phyloP scores from a whole-genome alignment of 2,113 vertebrate genomes.

The Ifrita kowaldi region DNA sequence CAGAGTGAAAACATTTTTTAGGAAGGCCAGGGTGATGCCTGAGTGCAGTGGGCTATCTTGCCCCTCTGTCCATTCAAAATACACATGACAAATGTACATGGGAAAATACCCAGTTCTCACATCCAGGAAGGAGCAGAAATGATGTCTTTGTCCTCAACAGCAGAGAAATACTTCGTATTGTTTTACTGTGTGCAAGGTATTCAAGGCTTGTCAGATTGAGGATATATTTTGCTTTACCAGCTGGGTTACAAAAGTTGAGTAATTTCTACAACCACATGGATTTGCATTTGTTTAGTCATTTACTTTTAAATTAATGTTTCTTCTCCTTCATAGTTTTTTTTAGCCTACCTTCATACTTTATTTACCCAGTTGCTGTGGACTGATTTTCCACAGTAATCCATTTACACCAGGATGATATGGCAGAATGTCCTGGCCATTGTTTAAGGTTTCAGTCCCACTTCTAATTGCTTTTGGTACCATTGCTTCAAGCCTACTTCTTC shows the following conservation, averaged over 20 bases:
- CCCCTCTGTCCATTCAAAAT: not conserved
- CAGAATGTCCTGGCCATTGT: not conserved
- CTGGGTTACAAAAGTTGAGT: not conserved
- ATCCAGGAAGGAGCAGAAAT: not conserved
- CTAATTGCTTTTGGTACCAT: not conserved
- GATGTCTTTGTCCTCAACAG: not conserved
- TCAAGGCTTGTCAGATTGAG: not conserved
- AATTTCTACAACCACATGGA: not conserved
- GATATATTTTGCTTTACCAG: not conserved
- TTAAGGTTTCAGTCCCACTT: not conserved
- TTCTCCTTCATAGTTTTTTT: not conserved
- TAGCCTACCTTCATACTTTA: not conserved
- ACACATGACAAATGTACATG: not conserved
- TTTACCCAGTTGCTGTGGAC: not conserved
- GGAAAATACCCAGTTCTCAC: not conserved
- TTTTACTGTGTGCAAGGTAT: not conserved
- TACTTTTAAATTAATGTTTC: not conserved
- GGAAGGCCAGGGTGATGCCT: not conserved
- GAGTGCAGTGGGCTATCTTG: not conserved
- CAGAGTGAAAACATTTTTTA: not conserved
- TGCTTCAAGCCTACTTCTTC: not conserved
- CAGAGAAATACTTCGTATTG: not conserved
- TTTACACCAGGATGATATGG: not conserved
- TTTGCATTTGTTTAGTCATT: not conserved
- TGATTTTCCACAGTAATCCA: not conserved